These are phyloP conservation scores for Ctenomys sociabilis DNA, from an alignment of 2,113 vertebrate genomes.

Conservation along the genomic window DNA sequence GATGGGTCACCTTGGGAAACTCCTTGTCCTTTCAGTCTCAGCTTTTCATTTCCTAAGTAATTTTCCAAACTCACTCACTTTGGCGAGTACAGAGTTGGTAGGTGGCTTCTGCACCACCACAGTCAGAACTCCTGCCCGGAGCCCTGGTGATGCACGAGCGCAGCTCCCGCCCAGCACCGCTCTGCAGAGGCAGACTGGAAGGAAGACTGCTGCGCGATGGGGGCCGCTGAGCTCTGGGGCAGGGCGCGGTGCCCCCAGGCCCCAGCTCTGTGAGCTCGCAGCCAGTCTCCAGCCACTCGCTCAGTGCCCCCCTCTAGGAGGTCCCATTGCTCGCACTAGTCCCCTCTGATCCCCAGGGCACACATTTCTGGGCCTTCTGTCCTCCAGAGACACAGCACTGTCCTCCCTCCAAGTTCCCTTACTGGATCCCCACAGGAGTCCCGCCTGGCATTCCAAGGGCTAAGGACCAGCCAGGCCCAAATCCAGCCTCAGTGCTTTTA, in stretches of 20 bases:
- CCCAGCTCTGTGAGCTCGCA: not conserved
- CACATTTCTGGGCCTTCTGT: not conserved
- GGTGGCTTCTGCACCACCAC: too few relatives aligned
- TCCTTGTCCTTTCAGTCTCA: not conserved
- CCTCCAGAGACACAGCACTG: not conserved
- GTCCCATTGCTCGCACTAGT: not conserved
- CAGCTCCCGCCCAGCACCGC: not conserved
- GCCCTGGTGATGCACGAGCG: not conserved
- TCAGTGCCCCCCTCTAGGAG: not conserved
- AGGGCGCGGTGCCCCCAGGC: not conserved
- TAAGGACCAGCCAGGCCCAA: not conserved
- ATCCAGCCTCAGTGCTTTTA: not conserved
- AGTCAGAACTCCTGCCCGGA: not conserved
- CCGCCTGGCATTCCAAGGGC: rapidly evolving
- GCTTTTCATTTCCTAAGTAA: not conserved
- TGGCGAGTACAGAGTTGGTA: not conserved
- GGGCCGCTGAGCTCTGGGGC: too few relatives aligned
- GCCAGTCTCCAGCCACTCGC: not conserved
- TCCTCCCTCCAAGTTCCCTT: rapidly evolving
- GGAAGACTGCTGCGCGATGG: not conserved
- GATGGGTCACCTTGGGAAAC: not conserved
- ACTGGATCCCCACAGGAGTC: rapidly evolving
- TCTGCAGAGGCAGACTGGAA: not conserved
- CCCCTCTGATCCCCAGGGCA: not conserved
- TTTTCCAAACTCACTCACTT: not conserved